Base-by-base conservation (phyloP, 2,797 vertebrate species). In the Ambastaia sidthimunki region DNA sequence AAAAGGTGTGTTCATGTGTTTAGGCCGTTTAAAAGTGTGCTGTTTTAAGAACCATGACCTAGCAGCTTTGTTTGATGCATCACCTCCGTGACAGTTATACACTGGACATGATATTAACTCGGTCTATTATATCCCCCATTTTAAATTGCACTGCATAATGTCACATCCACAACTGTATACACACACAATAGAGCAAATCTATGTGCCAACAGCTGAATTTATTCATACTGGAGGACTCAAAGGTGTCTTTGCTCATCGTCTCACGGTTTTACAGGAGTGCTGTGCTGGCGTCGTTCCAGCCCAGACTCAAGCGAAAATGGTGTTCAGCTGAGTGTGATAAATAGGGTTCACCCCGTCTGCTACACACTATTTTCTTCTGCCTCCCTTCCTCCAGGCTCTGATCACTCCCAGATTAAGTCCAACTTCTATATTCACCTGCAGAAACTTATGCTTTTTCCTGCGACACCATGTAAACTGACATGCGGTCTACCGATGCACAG, bases 131-230 rank as follows among this genome's bases (percentile, higher is more conserved):
- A 75, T 76, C 87, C 83, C 67, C 83, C 71, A 86, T 90, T 90
- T 90, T 91, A 89, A 82, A 85, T 80, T 65, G 85, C 85, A 75
- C 72, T 79, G 86, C 88, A 89, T 92, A 89, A 91, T 91, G 87
- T 88, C 85, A 87, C 89, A 87, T 90, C 4, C 78, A 89, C 90
- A 63, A 37, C 12, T 23, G 0, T 19, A 16, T 34, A 44, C 50
- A 90, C 78, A 66, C 76, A 67, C 73, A 89, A 92, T 87, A 88
- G 80, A 90, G 91, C 86, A 89, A 90, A 89, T 94, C 92, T 92
- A 92, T 90, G 84, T 89, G 87, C 89, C 90, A 93, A 92, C 91
- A 90, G 83, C 85, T 80, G 88, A 86, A 93, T 93, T 93, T 91
- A 93, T 91, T 82, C 83, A 87, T 91, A 80, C 87, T 90, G 87